A percentile compares a stretch with the other conserved stretches of the same genome.
Evolutionary conservation across 2,797 vertebrate genomes (phyloP).

Genomic region (Chromobotia macracanthus): DNA sequence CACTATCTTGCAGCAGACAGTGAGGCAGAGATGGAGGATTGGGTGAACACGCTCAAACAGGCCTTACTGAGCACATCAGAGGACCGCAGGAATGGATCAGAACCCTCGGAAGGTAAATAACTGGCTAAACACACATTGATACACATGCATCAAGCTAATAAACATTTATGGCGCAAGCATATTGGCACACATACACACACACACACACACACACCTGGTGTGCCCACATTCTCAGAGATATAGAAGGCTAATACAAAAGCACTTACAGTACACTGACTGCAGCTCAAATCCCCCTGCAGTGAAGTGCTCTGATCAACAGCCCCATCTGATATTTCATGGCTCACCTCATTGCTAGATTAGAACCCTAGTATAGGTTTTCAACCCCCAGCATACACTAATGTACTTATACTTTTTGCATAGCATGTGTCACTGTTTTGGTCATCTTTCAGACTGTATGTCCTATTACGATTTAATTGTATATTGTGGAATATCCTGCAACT

Average conservation of each 20-base stretch:
- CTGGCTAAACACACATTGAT: background rate
- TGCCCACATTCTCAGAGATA: background rate
- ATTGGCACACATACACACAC: background rate
- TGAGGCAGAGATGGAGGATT: conserved; percentile 97
- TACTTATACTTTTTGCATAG: no score
- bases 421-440: no score
- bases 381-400: no score
- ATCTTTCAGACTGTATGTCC: no score
- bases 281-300: background rate
- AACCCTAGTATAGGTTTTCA: no score
- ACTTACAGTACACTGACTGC: no score
- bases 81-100: conserved; percentile 84
- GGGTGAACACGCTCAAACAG: conserved; percentile 89
- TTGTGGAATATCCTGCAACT: no score
- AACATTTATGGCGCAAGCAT: background rate
- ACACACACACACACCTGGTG: background rate
- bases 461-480: no score
- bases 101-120: conserved; percentile 80
- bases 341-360: no score
- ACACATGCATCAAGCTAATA: background rate
- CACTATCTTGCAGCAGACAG: conserved; percentile 94
- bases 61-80: conserved; percentile 89
- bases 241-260: no score
- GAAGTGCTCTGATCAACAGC: no score
- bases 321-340: no score